Evolutionary conservation across 2,113 vertebrate species (phyloP).

Genomic region (Xenus cinereus): DNA sequence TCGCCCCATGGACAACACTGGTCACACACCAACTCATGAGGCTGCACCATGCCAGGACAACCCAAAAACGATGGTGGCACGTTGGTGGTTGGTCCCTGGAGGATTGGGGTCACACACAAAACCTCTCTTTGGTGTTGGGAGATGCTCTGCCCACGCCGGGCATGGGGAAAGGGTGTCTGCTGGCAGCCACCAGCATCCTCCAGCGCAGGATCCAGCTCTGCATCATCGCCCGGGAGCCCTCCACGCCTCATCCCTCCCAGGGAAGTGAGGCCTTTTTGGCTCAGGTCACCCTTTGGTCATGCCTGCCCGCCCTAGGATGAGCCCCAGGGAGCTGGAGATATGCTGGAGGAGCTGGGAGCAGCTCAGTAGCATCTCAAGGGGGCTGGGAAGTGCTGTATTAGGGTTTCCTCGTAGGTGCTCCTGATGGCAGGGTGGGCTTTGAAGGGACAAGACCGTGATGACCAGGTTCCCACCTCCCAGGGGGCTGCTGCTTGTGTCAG

Average conservation of each 20-base stretch:
- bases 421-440: not conserved
- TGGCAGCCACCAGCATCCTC: not conserved
- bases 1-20: rapidly evolving
- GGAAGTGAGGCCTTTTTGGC: not conserved
- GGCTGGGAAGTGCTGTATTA: not conserved
- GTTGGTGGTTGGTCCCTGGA: not conserved
- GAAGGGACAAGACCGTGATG: not conserved
- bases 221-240: rapidly evolving
- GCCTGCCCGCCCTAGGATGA: rapidly evolving
- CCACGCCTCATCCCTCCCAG: not conserved
- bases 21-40: not conserved
- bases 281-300: not conserved
- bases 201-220: rapidly evolving
- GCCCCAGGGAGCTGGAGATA: not conserved
- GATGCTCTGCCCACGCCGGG: not conserved
- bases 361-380: not conserved
- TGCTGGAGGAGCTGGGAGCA: not conserved
- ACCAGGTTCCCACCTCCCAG: not conserved
- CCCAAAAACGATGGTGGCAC: not conserved
- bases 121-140: slow-evolving; percentile 52
- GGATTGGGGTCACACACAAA: not conserved
- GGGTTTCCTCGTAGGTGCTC: not conserved
- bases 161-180: not conserved
- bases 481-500: not conserved
- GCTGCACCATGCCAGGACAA: not conserved